Conservation (phyloP, 2,888 invertebrate species). For the Ametastegia equiseti region DNA sequence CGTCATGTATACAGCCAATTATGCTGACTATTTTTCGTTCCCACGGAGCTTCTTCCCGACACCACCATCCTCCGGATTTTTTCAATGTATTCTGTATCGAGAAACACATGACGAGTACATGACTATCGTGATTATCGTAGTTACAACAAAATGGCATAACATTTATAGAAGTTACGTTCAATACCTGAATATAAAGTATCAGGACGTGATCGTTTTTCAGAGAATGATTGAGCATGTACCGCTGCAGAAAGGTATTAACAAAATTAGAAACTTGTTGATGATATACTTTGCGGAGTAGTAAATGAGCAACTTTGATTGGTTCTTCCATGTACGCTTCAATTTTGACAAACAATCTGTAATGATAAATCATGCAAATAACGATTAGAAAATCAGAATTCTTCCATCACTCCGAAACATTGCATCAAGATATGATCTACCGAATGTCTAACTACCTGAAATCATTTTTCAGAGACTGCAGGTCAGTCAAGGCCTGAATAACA, state of each 20-base stretch:
- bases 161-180: not conserved
- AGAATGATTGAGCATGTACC: conserved; percentile 73
- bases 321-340: conserved; percentile 61
- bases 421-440: no score
- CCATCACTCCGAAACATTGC: no score
- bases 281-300: conserved; percentile 63
- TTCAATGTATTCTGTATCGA: conserved; percentile 62
- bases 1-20: conserved; percentile 66
- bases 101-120: not conserved
- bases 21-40: conserved; percentile 67
- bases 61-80: conserved; percentile 69
- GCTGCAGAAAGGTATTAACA: conserved; percentile 71
- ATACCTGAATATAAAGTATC: conserved; percentile 73
- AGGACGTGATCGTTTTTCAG: conserved; percentile 75
- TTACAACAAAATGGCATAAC: not conserved
- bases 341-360: conserved; percentile 48
- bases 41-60: conserved; percentile 72
- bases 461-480: conserved; percentile 64
- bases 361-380: not conserved
- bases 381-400: not conserved
- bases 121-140: not conserved
- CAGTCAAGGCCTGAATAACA: conserved; percentile 65
- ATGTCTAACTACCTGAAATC: conserved; percentile 66
- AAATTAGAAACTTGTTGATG: conserved; percentile 68
- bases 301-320: conserved; percentile 63